Evolutionary conservation across 2,797 vertebrate species (phyloP), one percentile per base, ranked within the genome.

Genomic region (Danio choprae): DNA sequence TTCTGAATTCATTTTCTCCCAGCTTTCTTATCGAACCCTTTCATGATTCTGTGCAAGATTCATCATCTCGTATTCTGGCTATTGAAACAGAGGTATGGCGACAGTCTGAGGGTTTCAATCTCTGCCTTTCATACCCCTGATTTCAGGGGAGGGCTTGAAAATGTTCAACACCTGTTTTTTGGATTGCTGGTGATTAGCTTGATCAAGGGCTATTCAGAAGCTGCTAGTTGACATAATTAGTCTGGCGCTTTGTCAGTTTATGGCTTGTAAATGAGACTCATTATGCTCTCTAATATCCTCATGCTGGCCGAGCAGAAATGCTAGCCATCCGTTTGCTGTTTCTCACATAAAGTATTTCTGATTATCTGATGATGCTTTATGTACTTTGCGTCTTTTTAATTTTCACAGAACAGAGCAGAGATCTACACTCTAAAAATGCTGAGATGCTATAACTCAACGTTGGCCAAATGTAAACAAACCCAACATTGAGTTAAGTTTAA

Each of bases 171-270:
- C 91, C 93, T 94, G 93, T 93, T 93, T 93, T 84, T 86, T 91
- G 89, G 90, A 93, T 92, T 92, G 92, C 90, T 82, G 83, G 90
- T 93, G 92, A 94, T 92, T 93, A 93, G 93, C 89, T 92, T 93
- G 92, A 94, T 94, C 91, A 94, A 93, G 91, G 90, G 90, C 92
- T 92, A 93, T 93, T 95, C 91, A 93, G 89, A 92, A 91, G 91
- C 91, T 91, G 92, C 89, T 89, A 89, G 89, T 89, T 89, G 90
- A 91, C 91, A 92, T 94, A 94, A 94, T 94, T 93, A 93, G 92
- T 92, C 92, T 91, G 91, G 91, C 89, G 90, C 93, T 94, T 90
- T 90, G 89, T 90, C 91, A 87, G 91, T 90, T 91, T 89, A 91
- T 93, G 90, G 92, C 87, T 92, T 89, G 91, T 90, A 92, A 94